A percentile compares a stretch with the other conserved stretches of the same genome.
Conservation (phyloP, 2,797 vertebrate species). For the Potorous gilbertii region DNA sequence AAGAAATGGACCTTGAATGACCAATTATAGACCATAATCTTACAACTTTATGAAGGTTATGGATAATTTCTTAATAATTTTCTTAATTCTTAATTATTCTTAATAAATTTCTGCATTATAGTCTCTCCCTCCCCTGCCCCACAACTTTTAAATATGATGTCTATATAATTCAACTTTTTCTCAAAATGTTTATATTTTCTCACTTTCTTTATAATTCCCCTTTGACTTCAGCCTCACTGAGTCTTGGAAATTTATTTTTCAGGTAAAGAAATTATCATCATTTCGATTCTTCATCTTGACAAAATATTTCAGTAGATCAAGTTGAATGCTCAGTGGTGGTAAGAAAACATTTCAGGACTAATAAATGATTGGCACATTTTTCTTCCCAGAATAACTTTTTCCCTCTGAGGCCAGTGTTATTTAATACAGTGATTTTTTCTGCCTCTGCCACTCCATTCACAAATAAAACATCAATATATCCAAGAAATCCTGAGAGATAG, state of each 20-base stretch:
- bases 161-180: neutral
- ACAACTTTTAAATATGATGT: neutral
- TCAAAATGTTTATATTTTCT: neutral
- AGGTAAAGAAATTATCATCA: neutral
- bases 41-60: neutral
- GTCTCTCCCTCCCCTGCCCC: too few relatives aligned
- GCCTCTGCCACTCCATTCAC: neutral
- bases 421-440: neutral
- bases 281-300: neutral
- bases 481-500: neutral
- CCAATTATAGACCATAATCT: neutral
- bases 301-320: neutral
- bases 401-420: neutral
- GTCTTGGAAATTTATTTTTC: neutral
- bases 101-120: neutral
- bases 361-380: neutral
- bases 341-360: neutral
- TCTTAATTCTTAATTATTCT: neutral
- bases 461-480: neutral
- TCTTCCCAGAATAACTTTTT: neutral
- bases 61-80: neutral
- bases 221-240: neutral
- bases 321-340: neutral
- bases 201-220: neutral
- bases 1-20: neutral